phyloP scores from a whole-genome alignment of 2,113 vertebrate species.

The Solea senegalensis region DNA sequence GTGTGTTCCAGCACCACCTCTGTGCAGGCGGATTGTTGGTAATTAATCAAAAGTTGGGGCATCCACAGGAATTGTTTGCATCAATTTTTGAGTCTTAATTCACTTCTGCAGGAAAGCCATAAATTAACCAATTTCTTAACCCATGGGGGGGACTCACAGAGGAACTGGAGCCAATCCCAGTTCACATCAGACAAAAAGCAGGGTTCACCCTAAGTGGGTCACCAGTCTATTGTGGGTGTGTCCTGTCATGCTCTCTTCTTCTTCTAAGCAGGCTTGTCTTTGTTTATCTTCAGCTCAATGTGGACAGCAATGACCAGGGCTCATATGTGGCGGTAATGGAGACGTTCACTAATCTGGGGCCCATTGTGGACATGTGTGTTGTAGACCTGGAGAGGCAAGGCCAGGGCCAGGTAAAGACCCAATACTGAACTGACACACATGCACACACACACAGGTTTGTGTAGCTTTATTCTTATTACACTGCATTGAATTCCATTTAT shows the following conservation, averaged over 20 bases:
- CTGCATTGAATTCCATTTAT: not conserved
- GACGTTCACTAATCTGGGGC: constrained; percentile 97
- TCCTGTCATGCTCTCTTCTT: not conserved
- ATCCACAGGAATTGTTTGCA: not conserved
- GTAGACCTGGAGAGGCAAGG: constrained; percentile 98
- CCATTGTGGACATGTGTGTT: constrained; percentile 99
- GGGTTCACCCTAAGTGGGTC: too few species aligned
- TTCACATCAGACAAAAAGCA: too few species aligned
- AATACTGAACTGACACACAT: not conserved
- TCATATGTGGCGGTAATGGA: constrained; percentile 98
- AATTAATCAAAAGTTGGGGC: not conserved
- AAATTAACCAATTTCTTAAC: not conserved
- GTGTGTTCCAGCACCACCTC: not conserved
- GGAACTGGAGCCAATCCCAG: too few species aligned
- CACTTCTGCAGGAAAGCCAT: not conserved
- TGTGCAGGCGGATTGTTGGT: not conserved
- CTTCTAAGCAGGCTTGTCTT: not conserved
- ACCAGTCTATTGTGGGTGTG: too few species aligned
- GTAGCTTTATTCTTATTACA: too few species aligned
- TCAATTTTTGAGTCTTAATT: not conserved
- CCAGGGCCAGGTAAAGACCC: constrained; percentile 91
- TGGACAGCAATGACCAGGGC: constrained; percentile 98
- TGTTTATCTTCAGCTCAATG: constrained; percentile 86
- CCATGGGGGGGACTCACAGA: not conserved
- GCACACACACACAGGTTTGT: too few species aligned